phyloP scores from a whole-genome alignment of 2,113 vertebrate species.

The Spheniscus mendiculus region DNA sequence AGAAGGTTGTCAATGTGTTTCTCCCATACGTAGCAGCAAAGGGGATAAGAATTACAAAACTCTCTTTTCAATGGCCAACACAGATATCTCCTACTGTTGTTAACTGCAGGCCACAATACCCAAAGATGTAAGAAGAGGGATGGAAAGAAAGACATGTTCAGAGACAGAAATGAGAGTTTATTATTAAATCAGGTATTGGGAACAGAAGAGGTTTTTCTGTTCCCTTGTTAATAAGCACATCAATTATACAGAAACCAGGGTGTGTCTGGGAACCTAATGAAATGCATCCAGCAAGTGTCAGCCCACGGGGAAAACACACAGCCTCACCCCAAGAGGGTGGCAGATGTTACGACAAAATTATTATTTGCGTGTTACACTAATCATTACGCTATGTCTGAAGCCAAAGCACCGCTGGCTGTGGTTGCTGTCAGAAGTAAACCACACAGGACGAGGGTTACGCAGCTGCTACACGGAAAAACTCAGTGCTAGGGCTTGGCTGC shows the following conservation, averaged over 20 bases:
- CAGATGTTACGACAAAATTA: conserved; percentile 54
- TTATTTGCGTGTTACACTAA: conserved; percentile 19
- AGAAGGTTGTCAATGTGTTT: background rate
- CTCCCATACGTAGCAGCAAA: background rate
- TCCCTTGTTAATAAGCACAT: conserved; percentile 26
- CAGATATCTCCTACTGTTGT: background rate
- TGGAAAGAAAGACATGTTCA: background rate
- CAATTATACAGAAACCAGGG: conserved; percentile 63
- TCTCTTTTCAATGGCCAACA: background rate
- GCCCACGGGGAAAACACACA: conserved; percentile 40
- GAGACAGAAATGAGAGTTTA: background rate
- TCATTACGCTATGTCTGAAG: background rate
- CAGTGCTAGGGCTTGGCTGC: accelerated
- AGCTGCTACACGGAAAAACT: background rate
- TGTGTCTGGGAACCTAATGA: conserved; percentile 67
- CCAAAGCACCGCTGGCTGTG: background rate
- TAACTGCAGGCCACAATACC: background rate
- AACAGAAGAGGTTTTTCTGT: background rate
- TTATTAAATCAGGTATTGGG: background rate
- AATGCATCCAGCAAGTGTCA: conserved; percentile 18
- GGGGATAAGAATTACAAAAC: background rate
- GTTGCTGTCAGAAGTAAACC: background rate
- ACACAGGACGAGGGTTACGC: background rate
- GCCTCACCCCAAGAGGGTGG: conserved; percentile 57
- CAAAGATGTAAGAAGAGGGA: background rate